These are phyloP conservation scores for Diarsia dahlii DNA, from an alignment of 2,888 invertebrate species.

Conservation along the genomic window DNA sequence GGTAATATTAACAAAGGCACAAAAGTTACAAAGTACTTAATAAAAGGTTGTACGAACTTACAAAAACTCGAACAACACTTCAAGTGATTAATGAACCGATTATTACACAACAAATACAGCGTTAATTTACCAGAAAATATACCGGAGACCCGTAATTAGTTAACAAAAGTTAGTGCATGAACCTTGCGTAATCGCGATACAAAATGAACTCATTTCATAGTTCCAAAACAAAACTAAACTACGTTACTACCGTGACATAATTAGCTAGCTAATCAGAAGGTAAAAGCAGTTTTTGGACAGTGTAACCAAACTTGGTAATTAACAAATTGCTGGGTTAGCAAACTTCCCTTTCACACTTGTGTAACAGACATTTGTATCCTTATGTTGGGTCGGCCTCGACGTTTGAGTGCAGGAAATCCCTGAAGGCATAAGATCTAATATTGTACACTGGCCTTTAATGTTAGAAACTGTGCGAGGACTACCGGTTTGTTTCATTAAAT, in stretches of 20 bases:
- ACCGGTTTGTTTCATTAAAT: slow-evolving; percentile 28
- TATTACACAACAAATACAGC: slow-evolving; percentile 62
- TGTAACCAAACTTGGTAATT: slow-evolving; percentile 60
- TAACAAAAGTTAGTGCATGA: slow-evolving; percentile 55
- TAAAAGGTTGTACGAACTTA: slow-evolving; percentile 17
- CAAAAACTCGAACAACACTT: slow-evolving; percentile 31
- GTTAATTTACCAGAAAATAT: slow-evolving; percentile 60
- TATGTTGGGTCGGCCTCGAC: slow-evolving; percentile 34
- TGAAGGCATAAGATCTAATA: slow-evolving; percentile 50
- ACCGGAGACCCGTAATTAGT: slow-evolving; percentile 51
- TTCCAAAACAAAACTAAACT: slow-evolving; percentile 61
- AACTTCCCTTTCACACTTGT: slow-evolving; percentile 55
- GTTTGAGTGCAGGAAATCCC: slow-evolving; percentile 56
- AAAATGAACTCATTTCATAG: slow-evolving; percentile 70
- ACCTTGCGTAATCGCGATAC: slow-evolving; percentile 66
- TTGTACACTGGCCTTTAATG: slow-evolving; percentile 41
- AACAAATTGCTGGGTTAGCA: slow-evolving; percentile 56
- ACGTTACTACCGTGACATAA: slow-evolving; percentile 56
- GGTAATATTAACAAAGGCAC: not conserved
- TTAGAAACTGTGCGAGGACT: slow-evolving; percentile 10
- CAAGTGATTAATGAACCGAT: slow-evolving; percentile 58
- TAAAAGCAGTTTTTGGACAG: slow-evolving; percentile 59
- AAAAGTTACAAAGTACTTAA: slow-evolving; percentile 17
- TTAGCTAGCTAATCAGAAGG: slow-evolving; percentile 68
- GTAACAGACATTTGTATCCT: slow-evolving; percentile 53